These are phyloP conservation scores for Coleophora flavipennella DNA, from an alignment of 2,888 invertebrate genomes.

Conservation along the genomic window DNA sequence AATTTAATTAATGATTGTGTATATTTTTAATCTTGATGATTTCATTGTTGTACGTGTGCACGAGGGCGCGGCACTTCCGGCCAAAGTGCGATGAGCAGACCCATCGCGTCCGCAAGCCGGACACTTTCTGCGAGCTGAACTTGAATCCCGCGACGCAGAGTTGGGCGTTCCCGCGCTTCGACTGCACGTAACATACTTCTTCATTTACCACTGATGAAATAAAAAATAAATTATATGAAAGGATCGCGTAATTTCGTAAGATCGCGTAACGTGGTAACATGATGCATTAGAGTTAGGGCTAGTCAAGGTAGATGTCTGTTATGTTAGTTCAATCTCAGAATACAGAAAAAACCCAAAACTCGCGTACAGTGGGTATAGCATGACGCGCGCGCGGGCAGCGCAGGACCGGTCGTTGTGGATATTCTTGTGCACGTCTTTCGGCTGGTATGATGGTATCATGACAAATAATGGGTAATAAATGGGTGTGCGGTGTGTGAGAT, in stretches of 20 bases:
- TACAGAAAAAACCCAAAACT: too few relatives aligned
- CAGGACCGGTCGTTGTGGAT: too few relatives aligned
- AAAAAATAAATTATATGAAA: too few relatives aligned
- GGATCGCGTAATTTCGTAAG: neutral
- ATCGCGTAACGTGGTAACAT: neutral
- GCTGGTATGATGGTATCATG: too few relatives aligned
- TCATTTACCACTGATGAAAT: neutral
- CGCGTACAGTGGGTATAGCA: too few relatives aligned
- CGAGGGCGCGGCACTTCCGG: conserved; percentile 15
- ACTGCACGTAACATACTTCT: conserved; percentile 5
- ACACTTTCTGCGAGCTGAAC: conserved; percentile 9
- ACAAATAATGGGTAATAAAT: too few relatives aligned
- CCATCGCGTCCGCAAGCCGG: conserved; percentile 16
- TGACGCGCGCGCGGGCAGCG: too few relatives aligned
- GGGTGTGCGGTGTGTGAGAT: too few relatives aligned
- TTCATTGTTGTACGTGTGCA: conserved; percentile 3
- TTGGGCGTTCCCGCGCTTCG: conserved; percentile 7
- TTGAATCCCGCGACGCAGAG: conserved; percentile 14
- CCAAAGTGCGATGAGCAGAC: conserved; percentile 18
- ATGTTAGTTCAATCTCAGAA: neutral
- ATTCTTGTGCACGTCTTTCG: too few relatives aligned
- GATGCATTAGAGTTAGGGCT: neutral
- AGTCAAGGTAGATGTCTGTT: too few relatives aligned
- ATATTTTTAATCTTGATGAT: conserved; percentile 9
- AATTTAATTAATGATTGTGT: conserved; percentile 7